Evolutionary conservation across 2,888 invertebrate genomes (phyloP), one percentile per base, ranked within the genome.

Genomic region (Dendrolimus pini): DNA sequence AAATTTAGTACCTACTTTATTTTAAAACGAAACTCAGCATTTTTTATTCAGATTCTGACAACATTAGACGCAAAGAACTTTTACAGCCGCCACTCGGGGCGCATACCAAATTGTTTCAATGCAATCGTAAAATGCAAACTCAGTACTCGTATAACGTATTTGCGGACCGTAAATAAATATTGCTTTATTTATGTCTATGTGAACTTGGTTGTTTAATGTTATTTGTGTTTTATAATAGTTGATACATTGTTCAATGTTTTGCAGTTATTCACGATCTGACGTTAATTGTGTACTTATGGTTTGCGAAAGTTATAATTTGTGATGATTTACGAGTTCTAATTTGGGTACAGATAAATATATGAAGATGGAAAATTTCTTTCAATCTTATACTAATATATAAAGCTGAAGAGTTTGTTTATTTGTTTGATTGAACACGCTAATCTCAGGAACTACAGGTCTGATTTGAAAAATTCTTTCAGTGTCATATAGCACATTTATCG

Each of bases 101-200:
- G 89, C 86, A 89, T 89, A 89, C 82, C 9, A 83, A 87, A 89
- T 85, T 80, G 83, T 84, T 85, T 79, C 69, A 65, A 66, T 69
- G 61, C 68, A 75, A 78, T 83, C 87, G 83, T 89, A 88, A 88
- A 89, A 85, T 78, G 74, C 80, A 81, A 82, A 83, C 80, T 67
- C 67, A 60, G 69, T 70, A 69, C 57, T 30, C 54, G 65, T 62
- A 68, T 62, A 72, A 68, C 67, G 76, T 72, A 77, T 78, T 82
- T 76, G 75, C 75, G 67, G 61, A 62, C 66, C 65, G 71, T 79
- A 78, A 81, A 75, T 72, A 77, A 73, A 80, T 78, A 79, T 77
- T 76, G 72, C 69, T 74, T 72, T 67, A 68, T 66, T 61, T 62
- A 61, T 69, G 65, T 64, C 64, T 42, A 41, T 57, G 54, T 13